Evolutionary conservation across 2,888 invertebrate genomes (phyloP).

Genomic region (Conops quadrifasciatus): DNA sequence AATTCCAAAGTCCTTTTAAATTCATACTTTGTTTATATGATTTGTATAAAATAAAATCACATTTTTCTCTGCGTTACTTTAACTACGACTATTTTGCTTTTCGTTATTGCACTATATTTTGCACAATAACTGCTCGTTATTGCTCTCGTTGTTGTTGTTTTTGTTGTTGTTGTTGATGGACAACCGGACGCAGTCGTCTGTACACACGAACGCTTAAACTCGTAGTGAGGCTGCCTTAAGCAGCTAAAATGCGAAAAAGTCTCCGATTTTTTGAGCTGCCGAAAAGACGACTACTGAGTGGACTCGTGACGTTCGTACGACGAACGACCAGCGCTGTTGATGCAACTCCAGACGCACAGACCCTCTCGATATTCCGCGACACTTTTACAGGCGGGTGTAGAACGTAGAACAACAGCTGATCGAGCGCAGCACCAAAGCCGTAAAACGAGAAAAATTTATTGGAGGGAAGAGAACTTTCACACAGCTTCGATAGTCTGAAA

Average conservation of each 20-base stretch:
- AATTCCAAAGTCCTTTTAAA: too few relatives aligned
- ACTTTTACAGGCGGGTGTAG: not conserved
- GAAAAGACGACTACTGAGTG: not conserved
- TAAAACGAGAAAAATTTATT: not conserved
- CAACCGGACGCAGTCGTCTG: not conserved
- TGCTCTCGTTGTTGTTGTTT: too few relatives aligned
- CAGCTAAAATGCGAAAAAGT: conserved; percentile 16
- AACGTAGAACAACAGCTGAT: conserved; percentile 6
- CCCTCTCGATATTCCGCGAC: not conserved
- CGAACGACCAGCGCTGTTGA: conserved; percentile 3
- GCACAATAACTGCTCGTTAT: too few relatives aligned
- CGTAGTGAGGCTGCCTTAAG: conserved; percentile 20
- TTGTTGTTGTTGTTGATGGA: too few relatives aligned
- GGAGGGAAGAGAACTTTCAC: not conserved
- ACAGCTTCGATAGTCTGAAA: too few relatives aligned
- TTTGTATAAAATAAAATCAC: not conserved
- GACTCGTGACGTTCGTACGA: not conserved
- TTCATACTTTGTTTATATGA: too few relatives aligned
- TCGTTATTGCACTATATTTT: too few relatives aligned
- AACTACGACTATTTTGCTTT: too few relatives aligned
- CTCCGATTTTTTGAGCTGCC: conserved; percentile 14
- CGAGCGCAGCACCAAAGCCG: not conserved
- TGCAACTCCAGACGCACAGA: conserved; percentile 21
- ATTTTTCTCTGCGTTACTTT: not conserved
- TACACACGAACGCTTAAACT: conserved; percentile 34